A percentile compares a stretch with the other conserved stretches of the same genome.
These are phyloP conservation scores for Neoaliturus tenellus DNA, from an alignment of 2,888 invertebrate species.

Conservation along the genomic window DNA sequence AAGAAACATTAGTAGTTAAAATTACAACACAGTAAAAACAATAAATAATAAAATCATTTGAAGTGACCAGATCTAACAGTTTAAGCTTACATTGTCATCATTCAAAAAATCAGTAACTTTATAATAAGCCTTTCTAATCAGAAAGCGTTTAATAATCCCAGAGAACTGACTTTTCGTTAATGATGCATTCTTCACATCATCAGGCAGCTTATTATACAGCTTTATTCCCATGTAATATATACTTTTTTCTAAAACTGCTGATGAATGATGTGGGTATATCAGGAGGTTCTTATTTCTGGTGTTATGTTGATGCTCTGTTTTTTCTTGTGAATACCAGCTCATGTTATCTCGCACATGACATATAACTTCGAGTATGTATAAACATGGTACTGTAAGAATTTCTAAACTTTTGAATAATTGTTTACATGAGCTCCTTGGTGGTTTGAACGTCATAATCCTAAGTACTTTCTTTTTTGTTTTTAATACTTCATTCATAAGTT, in stretches of 20 bases:
- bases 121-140: not conserved
- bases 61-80: too few species aligned
- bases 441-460: not conserved
- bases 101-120: not conserved
- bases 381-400: constrained; percentile 9
- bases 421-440: not conserved
- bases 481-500: not conserved
- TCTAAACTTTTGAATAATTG: not conserved
- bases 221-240: not conserved
- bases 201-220: not conserved
- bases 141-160: not conserved
- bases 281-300: too few species aligned
- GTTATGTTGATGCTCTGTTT: not conserved
- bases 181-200: not conserved
- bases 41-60: too few species aligned
- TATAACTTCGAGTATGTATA: not conserved
- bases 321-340: not conserved
- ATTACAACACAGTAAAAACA: too few species aligned
- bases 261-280: not conserved
- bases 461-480: constrained; percentile 1
- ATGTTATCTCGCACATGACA: not conserved
- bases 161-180: too few species aligned
- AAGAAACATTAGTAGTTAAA: too few species aligned
- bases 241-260: not conserved
- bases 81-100: too few species aligned